Conservation (phyloP, 2,113 vertebrate species). For the Motacilla alba region DNA sequence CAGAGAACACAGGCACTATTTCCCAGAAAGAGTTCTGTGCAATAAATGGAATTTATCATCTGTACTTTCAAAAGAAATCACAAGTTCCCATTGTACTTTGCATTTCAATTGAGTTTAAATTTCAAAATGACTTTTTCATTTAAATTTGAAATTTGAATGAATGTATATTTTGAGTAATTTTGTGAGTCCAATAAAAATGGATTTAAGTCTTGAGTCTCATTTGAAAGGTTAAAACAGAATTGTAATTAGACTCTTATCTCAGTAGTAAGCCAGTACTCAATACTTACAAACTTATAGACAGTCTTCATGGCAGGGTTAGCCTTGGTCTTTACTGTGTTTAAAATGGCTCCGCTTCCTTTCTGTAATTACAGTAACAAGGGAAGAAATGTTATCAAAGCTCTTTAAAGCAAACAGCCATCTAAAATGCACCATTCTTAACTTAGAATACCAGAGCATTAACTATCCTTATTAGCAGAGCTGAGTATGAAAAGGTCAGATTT, state of each 20-base stretch:
- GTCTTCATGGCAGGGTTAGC: conserved; percentile 99
- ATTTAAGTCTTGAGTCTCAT: background rate
- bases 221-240: background rate
- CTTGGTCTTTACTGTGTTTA: conserved; percentile 96
- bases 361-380: conserved; percentile 67
- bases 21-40: background rate
- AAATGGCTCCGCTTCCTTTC: conserved; percentile 98
- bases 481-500: background rate
- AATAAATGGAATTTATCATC: conserved; percentile 42
- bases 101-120: conserved; percentile 15
- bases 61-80: conserved; percentile 6
- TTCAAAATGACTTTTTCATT: conserved; percentile 33
- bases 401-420: conserved; percentile 45
- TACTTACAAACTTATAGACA: conserved; percentile 97
- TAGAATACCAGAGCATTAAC: conserved; percentile 14
- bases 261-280: background rate
- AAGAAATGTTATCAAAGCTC: conserved; percentile 27
- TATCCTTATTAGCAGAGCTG: background rate
- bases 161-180: background rate
- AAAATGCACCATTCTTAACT: conserved; percentile 22
- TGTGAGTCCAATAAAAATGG: background rate
- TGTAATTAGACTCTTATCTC: conserved; percentile 35
- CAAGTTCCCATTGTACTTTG: background rate
- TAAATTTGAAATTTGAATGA: conserved; percentile 26
- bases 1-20: background rate